Conservation (phyloP, 2,888 invertebrate genomes). For the Neocrepidodera transversa region DNA sequence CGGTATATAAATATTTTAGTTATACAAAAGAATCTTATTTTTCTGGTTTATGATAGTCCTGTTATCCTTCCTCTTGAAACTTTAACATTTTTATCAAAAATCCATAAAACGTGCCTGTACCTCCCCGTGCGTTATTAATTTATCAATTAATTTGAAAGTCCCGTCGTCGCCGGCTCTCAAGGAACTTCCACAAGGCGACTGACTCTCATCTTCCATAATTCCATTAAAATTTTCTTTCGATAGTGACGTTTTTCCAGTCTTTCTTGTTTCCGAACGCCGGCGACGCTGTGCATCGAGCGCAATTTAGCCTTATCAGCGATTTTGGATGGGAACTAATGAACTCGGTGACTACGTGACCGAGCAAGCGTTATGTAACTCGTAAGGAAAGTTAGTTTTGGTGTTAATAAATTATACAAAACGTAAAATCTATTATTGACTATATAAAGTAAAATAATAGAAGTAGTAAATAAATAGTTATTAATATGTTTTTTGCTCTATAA, state of each 20-base stretch:
- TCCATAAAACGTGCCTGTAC: neutral
- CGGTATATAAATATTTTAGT: too few relatives aligned
- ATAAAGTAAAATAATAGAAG: too few relatives aligned
- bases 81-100: too few relatives aligned
- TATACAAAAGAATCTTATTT: too few relatives aligned
- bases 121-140: slow-evolving; percentile 32
- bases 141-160: slow-evolving; percentile 36
- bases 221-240: slow-evolving; percentile 24
- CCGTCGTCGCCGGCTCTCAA: neutral
- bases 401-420: too few relatives aligned
- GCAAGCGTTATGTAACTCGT: neutral
- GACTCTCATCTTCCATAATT: slow-evolving; percentile 22
- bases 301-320: slow-evolving; percentile 39
- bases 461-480: too few relatives aligned
- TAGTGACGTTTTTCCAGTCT: slow-evolving; percentile 29
- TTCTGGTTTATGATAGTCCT: too few relatives aligned
- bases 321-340: slow-evolving; percentile 26
- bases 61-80: too few relatives aligned
- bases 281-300: slow-evolving; percentile 1
- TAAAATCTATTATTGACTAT: too few relatives aligned
- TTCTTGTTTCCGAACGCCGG: slow-evolving; percentile 21
- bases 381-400: too few relatives aligned
- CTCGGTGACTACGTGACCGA: slow-evolving; percentile 17
- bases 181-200: slow-evolving; percentile 7
- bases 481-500: too few relatives aligned